Percentiles rank a stretch among this genome's conserved stretches.
Evolutionary conservation across 2,888 invertebrate species (phyloP).

Genomic region (Stenurella melanura): DNA sequence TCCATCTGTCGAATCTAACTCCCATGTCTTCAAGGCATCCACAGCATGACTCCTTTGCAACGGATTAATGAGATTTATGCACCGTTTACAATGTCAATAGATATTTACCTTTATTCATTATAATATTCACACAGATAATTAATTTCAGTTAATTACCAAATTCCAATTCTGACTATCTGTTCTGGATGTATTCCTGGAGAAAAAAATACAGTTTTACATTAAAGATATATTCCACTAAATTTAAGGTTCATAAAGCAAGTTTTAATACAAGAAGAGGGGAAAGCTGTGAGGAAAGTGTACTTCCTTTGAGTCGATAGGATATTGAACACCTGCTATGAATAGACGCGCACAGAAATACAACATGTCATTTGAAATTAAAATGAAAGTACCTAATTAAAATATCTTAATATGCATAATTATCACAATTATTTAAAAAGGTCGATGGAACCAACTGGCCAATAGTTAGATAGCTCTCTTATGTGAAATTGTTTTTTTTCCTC

Average conservation of each 20-base stretch:
- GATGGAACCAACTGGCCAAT: too few relatives aligned
- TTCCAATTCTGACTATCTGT: neutral
- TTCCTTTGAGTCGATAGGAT: neutral
- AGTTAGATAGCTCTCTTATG: too few relatives aligned
- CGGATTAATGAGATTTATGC: conserved; percentile 14
- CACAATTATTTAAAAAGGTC: too few relatives aligned
- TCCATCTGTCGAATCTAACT: conserved; percentile 70
- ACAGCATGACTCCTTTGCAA: conserved; percentile 27
- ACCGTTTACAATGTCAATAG: conserved; percentile 9
- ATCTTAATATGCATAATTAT: too few relatives aligned
- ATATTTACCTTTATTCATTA: conserved; percentile 1
- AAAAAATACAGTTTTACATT: too few relatives aligned
- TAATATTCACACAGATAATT: conserved; percentile 19
- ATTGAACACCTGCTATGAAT: neutral
- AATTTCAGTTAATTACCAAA: neutral
- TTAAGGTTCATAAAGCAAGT: too few relatives aligned
- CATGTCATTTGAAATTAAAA: too few relatives aligned
- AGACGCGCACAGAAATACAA: too few relatives aligned
- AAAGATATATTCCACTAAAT: too few relatives aligned
- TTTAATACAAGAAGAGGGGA: neutral
- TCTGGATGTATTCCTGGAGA: too few relatives aligned
- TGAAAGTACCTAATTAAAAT: too few relatives aligned
- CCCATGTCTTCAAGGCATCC: conserved; percentile 48
- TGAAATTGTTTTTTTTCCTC: too few relatives aligned
- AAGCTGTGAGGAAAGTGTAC: neutral